Evolutionary conservation across 2,113 vertebrate genomes (phyloP).

Genomic region (Chaetorhynchus papuensis): DNA sequence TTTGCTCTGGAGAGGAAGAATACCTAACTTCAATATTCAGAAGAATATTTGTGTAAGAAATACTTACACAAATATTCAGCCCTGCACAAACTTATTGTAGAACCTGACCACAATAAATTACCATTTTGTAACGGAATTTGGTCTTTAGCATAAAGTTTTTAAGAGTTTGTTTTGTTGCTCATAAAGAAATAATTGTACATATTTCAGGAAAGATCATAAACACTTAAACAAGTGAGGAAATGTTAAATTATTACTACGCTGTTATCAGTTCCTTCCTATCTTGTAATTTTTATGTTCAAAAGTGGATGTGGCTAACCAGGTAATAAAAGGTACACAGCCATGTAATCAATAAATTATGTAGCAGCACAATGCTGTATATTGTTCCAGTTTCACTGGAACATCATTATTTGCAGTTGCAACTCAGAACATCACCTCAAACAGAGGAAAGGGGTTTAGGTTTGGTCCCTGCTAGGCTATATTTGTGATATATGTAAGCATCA

Average conservation of each 20-base stretch:
- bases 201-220: not conserved
- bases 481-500: not conserved
- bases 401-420: not conserved
- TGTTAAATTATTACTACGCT: not conserved
- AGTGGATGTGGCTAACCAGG: not conserved
- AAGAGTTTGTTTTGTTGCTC: not conserved
- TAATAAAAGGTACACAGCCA: not conserved
- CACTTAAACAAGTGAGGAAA: not conserved
- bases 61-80: not conserved
- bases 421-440: not conserved
- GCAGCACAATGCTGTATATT: not conserved
- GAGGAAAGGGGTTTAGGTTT: not conserved
- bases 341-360: not conserved
- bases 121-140: not conserved
- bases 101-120: not conserved
- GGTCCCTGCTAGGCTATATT: not conserved
- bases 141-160: not conserved
- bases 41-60: too few species aligned
- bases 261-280: not conserved
- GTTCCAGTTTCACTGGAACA: not conserved
- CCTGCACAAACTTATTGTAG: not conserved
- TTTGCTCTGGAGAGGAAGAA: not conserved
- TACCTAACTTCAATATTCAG: not conserved
- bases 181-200: not conserved
- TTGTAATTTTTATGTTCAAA: not conserved